Evolutionary conservation across 92 coral and sea anemone species (phyloP).

Genomic region (Muricea muricata): DNA sequence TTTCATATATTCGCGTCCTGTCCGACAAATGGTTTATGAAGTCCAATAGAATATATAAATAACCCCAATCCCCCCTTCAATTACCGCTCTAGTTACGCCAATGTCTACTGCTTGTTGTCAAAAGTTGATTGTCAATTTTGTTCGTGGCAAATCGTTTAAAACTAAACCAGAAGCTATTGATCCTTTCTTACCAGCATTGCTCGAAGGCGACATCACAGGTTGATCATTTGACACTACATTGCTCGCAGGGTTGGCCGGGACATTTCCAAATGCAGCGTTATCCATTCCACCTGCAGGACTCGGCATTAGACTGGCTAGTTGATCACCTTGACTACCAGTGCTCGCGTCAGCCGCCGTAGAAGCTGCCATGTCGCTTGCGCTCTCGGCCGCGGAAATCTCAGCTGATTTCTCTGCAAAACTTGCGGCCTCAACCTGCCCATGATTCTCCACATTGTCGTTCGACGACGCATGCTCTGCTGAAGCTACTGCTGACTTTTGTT

Average conservation of each 20-base stretch:
- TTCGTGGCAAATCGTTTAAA: too few relatives aligned
- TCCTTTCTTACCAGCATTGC: conserved; percentile 9
- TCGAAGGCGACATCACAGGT: conserved; percentile 10
- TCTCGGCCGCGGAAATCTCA: background rate
- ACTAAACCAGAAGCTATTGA: too few relatives aligned
- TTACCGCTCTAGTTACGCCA: too few relatives aligned
- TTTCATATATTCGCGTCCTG: too few relatives aligned
- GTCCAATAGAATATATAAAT: too few relatives aligned
- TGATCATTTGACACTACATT: conserved; percentile 26
- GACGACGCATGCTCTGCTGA: background rate
- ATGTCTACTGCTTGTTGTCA: too few relatives aligned
- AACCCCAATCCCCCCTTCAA: too few relatives aligned
- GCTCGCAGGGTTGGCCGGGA: conserved; percentile 42
- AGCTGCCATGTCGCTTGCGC: conserved; percentile 28
- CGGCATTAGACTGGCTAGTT: background rate
- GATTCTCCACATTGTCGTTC: background rate
- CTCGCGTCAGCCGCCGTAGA: background rate
- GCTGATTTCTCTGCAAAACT: conserved; percentile 1
- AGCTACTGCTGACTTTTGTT: background rate
- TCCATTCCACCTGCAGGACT: conserved; percentile 19
- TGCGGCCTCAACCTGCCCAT: conserved; percentile 2
- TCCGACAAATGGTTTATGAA: too few relatives aligned
- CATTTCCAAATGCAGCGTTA: conserved; percentile 31
- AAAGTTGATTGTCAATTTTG: too few relatives aligned
- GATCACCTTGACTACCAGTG: conserved; percentile 16